Conservation (phyloP, 1,140 invertebrate species). For the Formica selysi region DNA sequence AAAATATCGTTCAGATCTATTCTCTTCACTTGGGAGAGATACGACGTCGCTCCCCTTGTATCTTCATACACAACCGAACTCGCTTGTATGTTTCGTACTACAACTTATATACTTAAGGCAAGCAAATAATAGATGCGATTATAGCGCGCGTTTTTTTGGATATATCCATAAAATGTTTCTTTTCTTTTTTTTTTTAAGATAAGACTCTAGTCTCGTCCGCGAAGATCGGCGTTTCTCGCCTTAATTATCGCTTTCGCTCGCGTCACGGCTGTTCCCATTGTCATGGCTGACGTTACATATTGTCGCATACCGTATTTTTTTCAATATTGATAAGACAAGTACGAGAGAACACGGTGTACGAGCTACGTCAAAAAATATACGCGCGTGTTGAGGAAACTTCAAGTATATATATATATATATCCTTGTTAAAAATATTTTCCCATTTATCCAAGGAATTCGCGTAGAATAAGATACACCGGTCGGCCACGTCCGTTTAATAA, state of each 20-base stretch:
- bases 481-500: conserved; percentile 2
- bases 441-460: not conserved
- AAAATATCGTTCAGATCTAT: not conserved
- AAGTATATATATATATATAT: not conserved
- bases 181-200: conserved; percentile 26
- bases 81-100: conserved; percentile 51
- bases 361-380: conserved; percentile 11
- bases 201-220: conserved; percentile 47
- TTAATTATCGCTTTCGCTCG: conserved; percentile 44
- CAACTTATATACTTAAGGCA: conserved; percentile 28
- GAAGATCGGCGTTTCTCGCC: conserved; percentile 37
- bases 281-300: not conserved
- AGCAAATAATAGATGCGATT: conserved; percentile 12
- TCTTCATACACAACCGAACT: conserved; percentile 23
- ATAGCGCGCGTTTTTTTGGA: conserved; percentile 29
- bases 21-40: conserved; percentile 4
- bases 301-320: conserved; percentile 51
- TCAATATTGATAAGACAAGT: conserved; percentile 38
- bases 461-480: not conserved
- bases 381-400: not conserved
- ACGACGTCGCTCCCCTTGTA: not conserved
- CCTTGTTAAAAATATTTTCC: not conserved
- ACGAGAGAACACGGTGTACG: conserved; percentile 1
- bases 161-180: not conserved
- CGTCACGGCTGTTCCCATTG: conserved; percentile 7